phyloP scores from a whole-genome alignment of 2,888 invertebrate genomes.

The Falcaria lacertinaria region DNA sequence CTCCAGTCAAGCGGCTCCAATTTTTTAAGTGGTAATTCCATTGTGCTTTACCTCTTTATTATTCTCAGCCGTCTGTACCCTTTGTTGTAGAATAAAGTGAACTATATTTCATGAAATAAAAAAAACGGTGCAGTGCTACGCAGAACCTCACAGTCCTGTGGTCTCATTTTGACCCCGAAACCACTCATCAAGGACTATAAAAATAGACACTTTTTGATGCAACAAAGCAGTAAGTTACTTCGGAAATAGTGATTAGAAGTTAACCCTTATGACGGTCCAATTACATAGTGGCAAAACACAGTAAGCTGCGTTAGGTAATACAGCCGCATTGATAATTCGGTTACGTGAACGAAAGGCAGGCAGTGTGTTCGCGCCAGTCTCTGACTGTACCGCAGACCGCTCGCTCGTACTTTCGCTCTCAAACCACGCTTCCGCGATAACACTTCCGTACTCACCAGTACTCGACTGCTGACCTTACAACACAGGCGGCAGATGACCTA shows the following conservation, averaged over 20 bases:
- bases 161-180: no score
- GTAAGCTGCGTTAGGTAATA: slow-evolving; percentile 11
- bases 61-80: no score
- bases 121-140: no score
- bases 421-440: slow-evolving; percentile 41
- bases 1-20: no score
- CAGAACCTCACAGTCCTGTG: no score
- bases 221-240: neutral
- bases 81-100: no score
- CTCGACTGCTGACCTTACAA: slow-evolving; percentile 3
- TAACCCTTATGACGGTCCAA: neutral
- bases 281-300: neutral
- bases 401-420: slow-evolving; percentile 72
- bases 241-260: neutral
- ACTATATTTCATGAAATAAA: no score
- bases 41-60: no score
- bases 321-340: slow-evolving; percentile 22
- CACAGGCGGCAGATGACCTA: neutral
- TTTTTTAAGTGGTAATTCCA: no score
- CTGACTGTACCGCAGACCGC: slow-evolving; percentile 55
- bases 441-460: slow-evolving; percentile 21
- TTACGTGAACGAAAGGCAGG: slow-evolving; percentile 63
- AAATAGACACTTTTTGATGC: no score
- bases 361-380: slow-evolving; percentile 53
- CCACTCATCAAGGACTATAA: no score